Conservation (phyloP, 2,113 vertebrate genomes). For the Mesocricetus auratus region DNA sequence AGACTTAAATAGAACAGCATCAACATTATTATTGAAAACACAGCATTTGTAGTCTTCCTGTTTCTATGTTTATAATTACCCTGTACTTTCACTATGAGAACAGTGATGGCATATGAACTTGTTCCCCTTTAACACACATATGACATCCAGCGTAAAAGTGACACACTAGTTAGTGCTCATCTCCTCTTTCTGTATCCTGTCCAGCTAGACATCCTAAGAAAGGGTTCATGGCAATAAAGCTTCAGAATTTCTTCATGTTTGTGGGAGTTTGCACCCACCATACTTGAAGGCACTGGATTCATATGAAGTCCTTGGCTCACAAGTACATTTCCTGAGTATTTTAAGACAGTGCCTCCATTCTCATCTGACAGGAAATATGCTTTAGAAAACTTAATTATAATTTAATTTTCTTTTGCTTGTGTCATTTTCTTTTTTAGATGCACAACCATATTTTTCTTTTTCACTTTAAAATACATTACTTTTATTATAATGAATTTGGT, state of each 20-base stretch:
- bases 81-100: not conserved
- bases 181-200: not conserved
- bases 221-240: not conserved
- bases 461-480: constrained; percentile 5
- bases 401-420: constrained; percentile 19
- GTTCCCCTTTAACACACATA: not conserved
- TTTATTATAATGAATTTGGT: not conserved
- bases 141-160: not conserved
- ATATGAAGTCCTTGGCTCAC: constrained; percentile 39
- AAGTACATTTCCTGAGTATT: not conserved
- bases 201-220: not conserved
- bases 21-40: not conserved
- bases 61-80: not conserved
- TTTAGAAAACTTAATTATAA: constrained; percentile 51
- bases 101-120: not conserved
- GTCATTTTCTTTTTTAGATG: constrained; percentile 24
- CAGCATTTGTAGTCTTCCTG: not conserved
- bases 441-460: not conserved
- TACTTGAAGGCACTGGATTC: constrained; percentile 7
- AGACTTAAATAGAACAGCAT: not conserved
- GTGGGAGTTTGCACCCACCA: not conserved
- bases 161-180: not conserved
- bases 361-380: constrained; percentile 46
- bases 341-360: constrained; percentile 9
- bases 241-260: constrained; percentile 9